Conservation (phyloP, 2,797 vertebrate species). For the Bradypus variegatus region DNA sequence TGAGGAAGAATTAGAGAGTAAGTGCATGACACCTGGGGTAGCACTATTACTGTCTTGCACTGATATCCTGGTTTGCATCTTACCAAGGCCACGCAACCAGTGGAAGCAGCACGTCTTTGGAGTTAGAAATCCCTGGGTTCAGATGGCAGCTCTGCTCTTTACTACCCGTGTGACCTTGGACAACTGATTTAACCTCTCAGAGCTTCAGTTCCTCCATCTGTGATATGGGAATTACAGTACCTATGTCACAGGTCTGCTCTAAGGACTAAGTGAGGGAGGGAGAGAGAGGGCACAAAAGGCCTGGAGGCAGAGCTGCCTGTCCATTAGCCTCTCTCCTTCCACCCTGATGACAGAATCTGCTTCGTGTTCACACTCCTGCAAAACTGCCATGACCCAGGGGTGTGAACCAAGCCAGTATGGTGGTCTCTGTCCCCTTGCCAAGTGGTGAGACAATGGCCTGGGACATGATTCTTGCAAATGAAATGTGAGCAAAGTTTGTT, state of each 20-base stretch:
- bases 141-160: neutral
- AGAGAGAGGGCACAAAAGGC: neutral
- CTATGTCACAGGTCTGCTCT: neutral
- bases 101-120: neutral
- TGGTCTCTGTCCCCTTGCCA: neutral
- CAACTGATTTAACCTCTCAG: neutral
- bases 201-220: neutral
- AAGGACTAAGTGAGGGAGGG: rapidly evolving
- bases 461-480: too few relatives aligned
- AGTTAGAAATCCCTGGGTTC: neutral
- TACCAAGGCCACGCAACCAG: neutral
- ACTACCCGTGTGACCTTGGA: neutral
- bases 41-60: rapidly evolving
- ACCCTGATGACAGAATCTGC: neutral
- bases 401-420: too few relatives aligned
- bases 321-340: neutral
- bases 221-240: neutral
- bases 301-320: neutral
- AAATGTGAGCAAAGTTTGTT: neutral
- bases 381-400: neutral
- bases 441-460: neutral
- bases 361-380: neutral
- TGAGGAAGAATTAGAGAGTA: neutral
- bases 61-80: neutral
- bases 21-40: rapidly evolving